These are phyloP conservation scores for Chloroceryle inda DNA, from an alignment of 2,797 vertebrate species.

Conservation along the genomic window DNA sequence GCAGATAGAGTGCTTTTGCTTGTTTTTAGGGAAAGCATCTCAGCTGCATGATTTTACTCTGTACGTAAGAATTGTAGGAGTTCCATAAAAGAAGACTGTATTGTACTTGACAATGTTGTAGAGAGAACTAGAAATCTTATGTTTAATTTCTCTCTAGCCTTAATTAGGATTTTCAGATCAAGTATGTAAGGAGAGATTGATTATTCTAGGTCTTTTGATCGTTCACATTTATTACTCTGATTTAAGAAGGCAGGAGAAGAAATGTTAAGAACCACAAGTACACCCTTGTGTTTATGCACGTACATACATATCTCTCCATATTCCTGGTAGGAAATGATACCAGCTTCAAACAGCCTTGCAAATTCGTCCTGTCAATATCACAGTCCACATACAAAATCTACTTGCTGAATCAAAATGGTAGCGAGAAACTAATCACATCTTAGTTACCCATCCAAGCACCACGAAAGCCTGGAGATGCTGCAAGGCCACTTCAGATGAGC, in stretches of 20 bases:
- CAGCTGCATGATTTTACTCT: background rate
- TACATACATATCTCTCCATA: background rate
- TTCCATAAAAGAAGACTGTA: background rate
- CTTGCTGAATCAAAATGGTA: background rate
- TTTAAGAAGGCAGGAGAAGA: background rate
- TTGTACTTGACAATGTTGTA: background rate
- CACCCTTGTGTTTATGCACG: background rate
- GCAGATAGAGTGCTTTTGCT: background rate
- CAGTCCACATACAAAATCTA: background rate
- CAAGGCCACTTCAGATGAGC: background rate
- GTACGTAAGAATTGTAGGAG: background rate
- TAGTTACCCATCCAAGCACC: background rate
- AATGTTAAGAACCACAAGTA: background rate
- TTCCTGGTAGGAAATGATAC: background rate
- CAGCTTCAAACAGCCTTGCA: background rate
- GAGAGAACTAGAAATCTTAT: background rate
- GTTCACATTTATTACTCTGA: constrained; percentile 9
- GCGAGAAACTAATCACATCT: constrained; percentile 8
- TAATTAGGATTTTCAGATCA: constrained; percentile 45
- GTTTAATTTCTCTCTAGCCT: constrained; percentile 12
- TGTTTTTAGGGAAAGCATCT: constrained; percentile 2
- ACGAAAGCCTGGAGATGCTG: background rate
- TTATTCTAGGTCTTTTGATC: constrained; percentile 32
- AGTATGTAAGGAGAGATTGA: background rate
- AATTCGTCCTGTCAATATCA: background rate